These are phyloP conservation scores for Spea hammondii DNA, from an alignment of 2,797 vertebrate genomes.

Conservation along the genomic window DNA sequence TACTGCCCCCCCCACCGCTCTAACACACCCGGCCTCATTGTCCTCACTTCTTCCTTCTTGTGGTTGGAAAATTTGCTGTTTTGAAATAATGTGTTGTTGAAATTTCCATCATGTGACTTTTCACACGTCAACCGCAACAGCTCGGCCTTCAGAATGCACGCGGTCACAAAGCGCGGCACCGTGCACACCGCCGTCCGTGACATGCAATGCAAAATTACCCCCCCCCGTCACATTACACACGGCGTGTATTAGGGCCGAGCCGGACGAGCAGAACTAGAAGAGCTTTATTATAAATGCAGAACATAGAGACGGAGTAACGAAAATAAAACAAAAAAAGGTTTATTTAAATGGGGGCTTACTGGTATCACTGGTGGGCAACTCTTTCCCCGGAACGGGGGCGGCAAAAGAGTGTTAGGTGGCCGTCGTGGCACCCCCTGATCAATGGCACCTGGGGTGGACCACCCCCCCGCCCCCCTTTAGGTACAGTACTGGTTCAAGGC, in stretches of 20 bases:
- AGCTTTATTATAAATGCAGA: background rate
- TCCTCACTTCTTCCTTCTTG: slow-evolving; percentile 41
- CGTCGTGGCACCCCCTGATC: too few relatives aligned
- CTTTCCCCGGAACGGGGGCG: too few relatives aligned
- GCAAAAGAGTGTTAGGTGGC: too few relatives aligned
- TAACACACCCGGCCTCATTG: background rate
- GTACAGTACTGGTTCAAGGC: too few relatives aligned
- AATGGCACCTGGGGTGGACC: too few relatives aligned
- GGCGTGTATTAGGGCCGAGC: background rate
- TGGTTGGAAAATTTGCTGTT: slow-evolving; percentile 49
- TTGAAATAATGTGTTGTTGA: slow-evolving; percentile 32
- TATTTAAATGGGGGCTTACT: too few relatives aligned
- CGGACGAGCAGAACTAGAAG: background rate
- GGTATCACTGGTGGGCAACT: too few relatives aligned
- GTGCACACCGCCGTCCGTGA: background rate
- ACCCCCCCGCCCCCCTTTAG: too few relatives aligned
- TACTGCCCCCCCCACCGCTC: background rate
- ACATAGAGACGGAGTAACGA: background rate
- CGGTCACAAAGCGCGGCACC: background rate
- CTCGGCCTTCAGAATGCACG: background rate
- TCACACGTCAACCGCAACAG: slow-evolving; percentile 23
- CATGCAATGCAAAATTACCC: background rate
- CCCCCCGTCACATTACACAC: background rate
- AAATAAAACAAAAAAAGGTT: too few relatives aligned
- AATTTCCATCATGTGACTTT: slow-evolving; percentile 50